Base-by-base conservation (phyloP, 2,113 vertebrate genomes). In the Platycercus adscitus region DNA sequence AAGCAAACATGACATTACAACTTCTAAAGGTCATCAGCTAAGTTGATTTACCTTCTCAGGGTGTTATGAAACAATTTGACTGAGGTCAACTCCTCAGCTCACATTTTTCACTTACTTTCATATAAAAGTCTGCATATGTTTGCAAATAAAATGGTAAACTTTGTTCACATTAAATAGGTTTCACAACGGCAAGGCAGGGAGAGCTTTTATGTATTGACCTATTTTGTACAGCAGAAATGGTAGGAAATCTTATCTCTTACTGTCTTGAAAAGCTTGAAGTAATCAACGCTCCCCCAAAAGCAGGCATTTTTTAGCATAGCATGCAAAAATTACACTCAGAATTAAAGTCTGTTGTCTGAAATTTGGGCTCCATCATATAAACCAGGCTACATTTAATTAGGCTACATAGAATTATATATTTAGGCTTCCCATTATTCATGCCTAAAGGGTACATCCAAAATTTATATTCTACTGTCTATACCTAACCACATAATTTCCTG, bases 11-110 rank as follows among this genome's bases (percentile, higher is more conserved):
- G 78, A 79, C 0, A 3, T 86, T 93, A 35, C 14, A 81, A 63
- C 58, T 96, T 86, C 88, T 88, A 97, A 89, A 91, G 91, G 90
- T 86, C 79, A 96, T 75, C 93, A 86, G 65, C 72, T 56, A 95
- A 97, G 91, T 71, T 68, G 64, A 20, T 76, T 92, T 92, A 93
- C 53, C 44, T 88, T 88, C 76, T 88, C 85, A 81, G 35, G 7
- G 11, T 89, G 84, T 96, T 89, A 71, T 65, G 76, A 97, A 93
- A 86, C 41, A 75, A 96, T 53, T 55, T 86, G 58, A 60, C n/a
- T 89, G 60, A 92, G 53, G 37, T 49, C 44, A 86, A 64, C 60
- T 60, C 37, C 19, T 39, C 55, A 68, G 86, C 24, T 91, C 58
- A 61, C 9, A 53, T 77, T 70, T 85, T 88, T 86, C 18, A 91